Evolutionary conservation across 2,888 invertebrate genomes (phyloP).

Genomic region (Callosobruchus maculatus): DNA sequence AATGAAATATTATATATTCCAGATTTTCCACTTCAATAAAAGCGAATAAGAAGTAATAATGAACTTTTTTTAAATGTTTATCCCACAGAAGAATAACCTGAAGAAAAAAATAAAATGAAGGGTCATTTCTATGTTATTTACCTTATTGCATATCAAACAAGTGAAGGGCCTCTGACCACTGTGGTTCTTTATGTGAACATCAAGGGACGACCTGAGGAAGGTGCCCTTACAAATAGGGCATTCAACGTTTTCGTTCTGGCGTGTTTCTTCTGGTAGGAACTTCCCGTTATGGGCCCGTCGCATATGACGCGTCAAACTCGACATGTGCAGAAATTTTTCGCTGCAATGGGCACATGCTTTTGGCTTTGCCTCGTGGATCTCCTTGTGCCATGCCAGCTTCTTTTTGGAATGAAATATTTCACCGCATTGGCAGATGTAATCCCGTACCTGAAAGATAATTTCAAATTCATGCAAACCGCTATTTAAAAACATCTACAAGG

Average conservation of each 20-base stretch:
- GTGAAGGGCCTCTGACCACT: constrained; percentile 71
- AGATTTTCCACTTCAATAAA: no score
- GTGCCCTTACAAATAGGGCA: constrained; percentile 76
- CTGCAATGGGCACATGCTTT: constrained; percentile 82
- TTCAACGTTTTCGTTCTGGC: constrained; percentile 64
- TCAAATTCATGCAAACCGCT: no score
- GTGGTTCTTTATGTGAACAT: constrained; percentile 77
- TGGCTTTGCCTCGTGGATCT: constrained; percentile 75
- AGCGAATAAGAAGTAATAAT: no score
- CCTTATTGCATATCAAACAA: constrained; percentile 78
- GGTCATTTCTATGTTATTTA: not conserved
- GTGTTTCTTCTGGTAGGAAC: constrained; percentile 62
- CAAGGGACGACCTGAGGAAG: constrained; percentile 74
- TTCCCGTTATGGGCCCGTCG: constrained; percentile 74
- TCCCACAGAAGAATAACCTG: no score
- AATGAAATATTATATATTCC: no score
- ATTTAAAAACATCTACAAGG: no score
- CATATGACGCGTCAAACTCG: constrained; percentile 80
- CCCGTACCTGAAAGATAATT: constrained; percentile 39
- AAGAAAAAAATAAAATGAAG: no score
- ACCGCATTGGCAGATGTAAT: constrained; percentile 59
- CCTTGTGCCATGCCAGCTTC: constrained; percentile 81
- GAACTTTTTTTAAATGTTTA: no score
- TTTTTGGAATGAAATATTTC: constrained; percentile 79
- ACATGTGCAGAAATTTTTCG: constrained; percentile 81